A percentile compares a stretch with the other conserved stretches of the same genome.
phyloP scores from a whole-genome alignment of 2,888 invertebrate genomes.

The Diogma glabrata region DNA sequence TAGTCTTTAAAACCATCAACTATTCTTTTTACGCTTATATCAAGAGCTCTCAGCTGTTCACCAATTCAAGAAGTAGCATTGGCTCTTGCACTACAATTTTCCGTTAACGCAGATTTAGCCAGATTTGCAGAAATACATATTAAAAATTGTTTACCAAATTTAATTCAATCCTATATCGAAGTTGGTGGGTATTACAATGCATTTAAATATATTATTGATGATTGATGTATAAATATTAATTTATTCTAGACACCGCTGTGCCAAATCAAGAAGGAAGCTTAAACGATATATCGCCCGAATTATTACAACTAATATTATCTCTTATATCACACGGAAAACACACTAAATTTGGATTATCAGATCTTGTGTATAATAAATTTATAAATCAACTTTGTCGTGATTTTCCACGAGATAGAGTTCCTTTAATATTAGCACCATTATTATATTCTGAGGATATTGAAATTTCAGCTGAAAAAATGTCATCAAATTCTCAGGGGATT shows the following conservation, averaged over 20 bases:
- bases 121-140: slow-evolving; percentile 66
- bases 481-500: slow-evolving; percentile 47
- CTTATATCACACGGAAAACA: slow-evolving; percentile 47
- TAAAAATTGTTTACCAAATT: slow-evolving; percentile 68
- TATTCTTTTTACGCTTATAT: slow-evolving; percentile 71
- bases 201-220: too few species aligned
- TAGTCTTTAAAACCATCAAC: slow-evolving; percentile 69
- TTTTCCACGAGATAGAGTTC: slow-evolving; percentile 79
- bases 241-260: slow-evolving; percentile 45
- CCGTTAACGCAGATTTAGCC: slow-evolving; percentile 63
- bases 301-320: slow-evolving; percentile 69
- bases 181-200: slow-evolving; percentile 57
- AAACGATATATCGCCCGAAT: slow-evolving; percentile 83
- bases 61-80: slow-evolving; percentile 86
- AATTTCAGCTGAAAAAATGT: slow-evolving; percentile 50
- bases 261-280: slow-evolving; percentile 68
- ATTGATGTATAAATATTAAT: too few species aligned
- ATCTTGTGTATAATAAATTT: slow-evolving; percentile 68
- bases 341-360: slow-evolving; percentile 49
- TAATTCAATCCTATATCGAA: slow-evolving; percentile 78
- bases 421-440: slow-evolving; percentile 79
- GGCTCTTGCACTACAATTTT: slow-evolving; percentile 73
- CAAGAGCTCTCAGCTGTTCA: slow-evolving; percentile 74
- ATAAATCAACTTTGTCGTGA: slow-evolving; percentile 70
- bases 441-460: slow-evolving; percentile 68